Conservation (phyloP, 1,140 invertebrate genomes). For the Panagrolaimus sp. region DNA sequence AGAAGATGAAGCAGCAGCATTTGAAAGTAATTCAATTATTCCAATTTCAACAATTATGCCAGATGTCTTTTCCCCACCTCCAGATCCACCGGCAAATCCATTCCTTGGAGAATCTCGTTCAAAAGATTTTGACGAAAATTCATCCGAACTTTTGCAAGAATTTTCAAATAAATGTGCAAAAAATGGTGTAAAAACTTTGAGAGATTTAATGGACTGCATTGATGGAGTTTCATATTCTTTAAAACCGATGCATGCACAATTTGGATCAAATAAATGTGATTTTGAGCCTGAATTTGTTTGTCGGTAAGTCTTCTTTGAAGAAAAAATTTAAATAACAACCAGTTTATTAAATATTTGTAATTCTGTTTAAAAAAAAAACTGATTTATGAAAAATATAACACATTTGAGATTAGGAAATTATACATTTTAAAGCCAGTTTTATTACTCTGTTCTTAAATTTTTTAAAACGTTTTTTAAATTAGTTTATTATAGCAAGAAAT, state of each 20-base stretch:
- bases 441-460: too few species aligned
- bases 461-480: too few species aligned
- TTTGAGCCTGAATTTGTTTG: slow-evolving; percentile 12
- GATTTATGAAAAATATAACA: too few species aligned
- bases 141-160: neutral
- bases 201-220: neutral
- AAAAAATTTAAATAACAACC: too few species aligned
- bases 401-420: too few species aligned
- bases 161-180: neutral
- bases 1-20: neutral
- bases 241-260: neutral
- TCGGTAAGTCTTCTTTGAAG: neutral
- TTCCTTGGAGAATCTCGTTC: neutral
- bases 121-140: slow-evolving; percentile 4
- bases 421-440: too few species aligned
- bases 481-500: too few species aligned
- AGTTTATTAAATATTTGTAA: too few species aligned
- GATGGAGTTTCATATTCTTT: neutral
- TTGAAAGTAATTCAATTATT: neutral
- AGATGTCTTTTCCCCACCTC: neutral
- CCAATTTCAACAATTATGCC: neutral
- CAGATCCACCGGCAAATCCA: neutral
- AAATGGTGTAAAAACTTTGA: neutral
- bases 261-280: slow-evolving; percentile 3
- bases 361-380: too few species aligned